phyloP scores from a whole-genome alignment of 2,888 invertebrate genomes.

The Volucella zonaria region DNA sequence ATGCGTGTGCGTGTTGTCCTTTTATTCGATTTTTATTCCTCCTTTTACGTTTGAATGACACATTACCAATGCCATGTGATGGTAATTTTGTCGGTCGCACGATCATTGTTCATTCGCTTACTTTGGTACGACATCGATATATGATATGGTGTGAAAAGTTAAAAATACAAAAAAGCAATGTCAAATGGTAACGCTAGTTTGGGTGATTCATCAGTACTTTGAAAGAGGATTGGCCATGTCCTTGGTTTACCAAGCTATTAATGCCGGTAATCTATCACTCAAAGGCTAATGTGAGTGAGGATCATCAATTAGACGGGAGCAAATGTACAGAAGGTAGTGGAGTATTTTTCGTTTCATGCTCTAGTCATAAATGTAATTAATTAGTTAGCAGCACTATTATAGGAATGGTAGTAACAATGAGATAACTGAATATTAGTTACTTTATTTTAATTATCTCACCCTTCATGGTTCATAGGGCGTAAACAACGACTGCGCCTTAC shows the following conservation, averaged over 20 bases:
- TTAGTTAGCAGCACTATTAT: no score
- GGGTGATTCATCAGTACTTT: conserved; percentile 24
- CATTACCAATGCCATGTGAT: conserved; percentile 23
- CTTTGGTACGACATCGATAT: not conserved
- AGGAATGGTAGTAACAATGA: no score
- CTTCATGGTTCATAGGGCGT: no score
- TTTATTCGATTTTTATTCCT: conserved; percentile 16
- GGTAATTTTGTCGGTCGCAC: conserved; percentile 18
- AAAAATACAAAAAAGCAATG: not conserved
- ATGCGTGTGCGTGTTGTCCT: conserved; percentile 4
- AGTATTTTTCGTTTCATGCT: no score
- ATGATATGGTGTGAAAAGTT: not conserved
- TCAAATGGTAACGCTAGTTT: not conserved
- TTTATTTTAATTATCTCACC: no score
- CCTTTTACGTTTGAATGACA: conserved; percentile 13
- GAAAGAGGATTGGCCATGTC: conserved; percentile 2
- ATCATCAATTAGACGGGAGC: not conserved
- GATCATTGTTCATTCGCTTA: conserved; percentile 24
- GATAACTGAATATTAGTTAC: no score
- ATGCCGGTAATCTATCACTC: conserved; percentile 30
- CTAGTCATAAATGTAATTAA: no score
- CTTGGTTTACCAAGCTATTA: conserved; percentile 30
- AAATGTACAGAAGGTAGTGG: no score
- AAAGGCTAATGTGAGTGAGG: not conserved
- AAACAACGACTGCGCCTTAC: no score